These are phyloP conservation scores for Sylvia atricapilla DNA, from an alignment of 2,113 vertebrate genomes.

Conservation along the genomic window DNA sequence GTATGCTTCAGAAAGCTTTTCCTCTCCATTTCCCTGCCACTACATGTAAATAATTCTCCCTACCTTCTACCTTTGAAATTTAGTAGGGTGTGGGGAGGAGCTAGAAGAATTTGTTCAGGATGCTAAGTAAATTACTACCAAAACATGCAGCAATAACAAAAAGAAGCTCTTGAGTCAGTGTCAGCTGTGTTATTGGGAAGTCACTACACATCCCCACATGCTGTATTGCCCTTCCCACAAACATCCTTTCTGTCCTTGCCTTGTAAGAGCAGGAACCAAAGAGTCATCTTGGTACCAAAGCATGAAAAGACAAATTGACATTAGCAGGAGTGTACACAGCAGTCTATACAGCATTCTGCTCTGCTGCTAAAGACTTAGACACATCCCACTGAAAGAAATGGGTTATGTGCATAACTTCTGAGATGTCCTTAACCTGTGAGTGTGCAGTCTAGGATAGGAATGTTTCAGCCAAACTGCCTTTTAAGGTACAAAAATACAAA, in stretches of 20 bases:
- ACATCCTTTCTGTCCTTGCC: not conserved
- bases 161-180: not conserved
- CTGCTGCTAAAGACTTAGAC: not conserved
- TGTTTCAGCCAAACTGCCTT: not conserved
- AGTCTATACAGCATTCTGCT: not conserved
- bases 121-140: not conserved
- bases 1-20: not conserved
- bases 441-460: not conserved
- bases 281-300: not conserved
- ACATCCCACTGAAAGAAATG: not conserved
- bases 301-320: not conserved
- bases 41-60: not conserved
- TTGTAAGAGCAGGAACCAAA: not conserved
- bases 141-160: not conserved
- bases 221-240: not conserved
- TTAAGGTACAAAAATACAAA: not conserved
- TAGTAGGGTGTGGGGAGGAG: not conserved
- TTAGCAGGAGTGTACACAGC: not conserved
- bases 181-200: not conserved
- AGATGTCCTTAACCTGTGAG: not conserved
- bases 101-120: not conserved
- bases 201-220: not conserved
- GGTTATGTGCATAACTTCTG: not conserved
- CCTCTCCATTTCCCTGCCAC: not conserved
- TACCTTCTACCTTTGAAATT: not conserved